Evolutionary conservation across 2,113 vertebrate species (phyloP), one percentile per base, ranked within the genome.

Genomic region (Plectropomus leopardus): DNA sequence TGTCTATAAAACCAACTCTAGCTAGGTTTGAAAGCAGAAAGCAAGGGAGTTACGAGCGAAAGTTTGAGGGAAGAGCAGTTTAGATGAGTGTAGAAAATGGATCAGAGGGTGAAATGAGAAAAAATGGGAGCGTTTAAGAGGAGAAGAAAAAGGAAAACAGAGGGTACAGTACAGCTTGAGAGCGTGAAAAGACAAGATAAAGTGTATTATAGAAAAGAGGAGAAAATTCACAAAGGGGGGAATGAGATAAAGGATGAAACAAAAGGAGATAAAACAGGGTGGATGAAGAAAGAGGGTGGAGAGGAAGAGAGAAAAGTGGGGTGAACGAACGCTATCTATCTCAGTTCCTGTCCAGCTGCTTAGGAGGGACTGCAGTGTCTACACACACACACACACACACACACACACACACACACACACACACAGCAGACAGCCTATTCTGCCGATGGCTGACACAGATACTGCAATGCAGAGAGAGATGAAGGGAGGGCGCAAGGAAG

Each of bases 381-480:
- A 48, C 61, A 48, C 64, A 50, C 64, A n/a, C 60, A 44, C 60
- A 30, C 40, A 40, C 66, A 40, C 40, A 47, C 26, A n/a, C 36
- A 61, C 74, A 64, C 68, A 54, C 77, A 83, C 64, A 64, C 42
- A 64, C 73, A 72, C 64, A 78, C 74, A 76, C 76, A 76, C 67
- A 66, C 73, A 70, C 82, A 69, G 50, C 42, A 85, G 58, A 79
- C 85, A 86, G 79, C 72, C 65, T 54, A 45, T 74, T 87, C 84
- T 90, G 90, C 86, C 80, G 87, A 93, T 91, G 91, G 88, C 90
- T 91, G 90, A 88, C 90, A 93, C 91, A 90, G 91, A 93, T 93
- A 93, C 92, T 93, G 92, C 92, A 93, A 86, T 93, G 92, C 92
- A 93, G 92, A 85, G 83, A 92, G 90, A 80, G 75, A 82, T 30